A percentile compares a stretch with the other conserved stretches of the same genome.
phyloP scores from a whole-genome alignment of 2,113 vertebrate genomes.

The Hucho hucho region DNA sequence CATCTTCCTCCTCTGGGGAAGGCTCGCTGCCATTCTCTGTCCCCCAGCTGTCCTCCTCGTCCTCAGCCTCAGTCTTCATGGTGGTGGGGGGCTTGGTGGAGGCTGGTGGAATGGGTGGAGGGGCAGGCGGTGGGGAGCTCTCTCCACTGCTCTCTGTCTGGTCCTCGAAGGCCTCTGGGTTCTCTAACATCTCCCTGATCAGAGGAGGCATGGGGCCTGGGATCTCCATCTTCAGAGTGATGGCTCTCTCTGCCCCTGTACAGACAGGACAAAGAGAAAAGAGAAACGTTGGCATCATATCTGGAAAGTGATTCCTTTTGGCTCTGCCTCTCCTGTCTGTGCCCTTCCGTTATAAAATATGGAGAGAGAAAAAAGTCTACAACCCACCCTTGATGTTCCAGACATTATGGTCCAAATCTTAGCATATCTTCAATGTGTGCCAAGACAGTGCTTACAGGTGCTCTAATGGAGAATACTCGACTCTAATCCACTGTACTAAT shows the following conservation, averaged over 20 bases:
- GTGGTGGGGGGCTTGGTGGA: constrained; percentile 47
- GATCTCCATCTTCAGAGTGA: constrained; percentile 92
- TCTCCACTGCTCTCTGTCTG: constrained; percentile 65
- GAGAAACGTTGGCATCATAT: too few species aligned
- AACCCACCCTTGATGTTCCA: too few species aligned
- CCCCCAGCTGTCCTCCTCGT: constrained; percentile 74
- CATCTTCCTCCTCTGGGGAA: constrained; percentile 75
- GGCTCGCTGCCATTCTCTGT: constrained; percentile 75
- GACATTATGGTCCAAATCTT: too few species aligned
- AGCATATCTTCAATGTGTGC: too few species aligned
- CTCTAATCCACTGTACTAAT: neutral
- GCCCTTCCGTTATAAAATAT: too few species aligned
- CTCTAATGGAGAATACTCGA: too few species aligned
- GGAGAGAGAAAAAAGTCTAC: too few species aligned
- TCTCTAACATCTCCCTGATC: constrained; percentile 94
- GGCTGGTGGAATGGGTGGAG: constrained; percentile 48
- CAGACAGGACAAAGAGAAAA: neutral
- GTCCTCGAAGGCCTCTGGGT: constrained; percentile 89
- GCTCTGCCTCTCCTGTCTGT: too few species aligned
- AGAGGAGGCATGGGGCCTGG: constrained; percentile 92
- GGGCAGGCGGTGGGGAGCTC: constrained; percentile 37
- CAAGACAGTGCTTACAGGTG: too few species aligned
- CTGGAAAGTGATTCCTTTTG: too few species aligned
- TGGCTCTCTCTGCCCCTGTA: constrained; percentile 87
- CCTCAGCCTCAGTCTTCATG: constrained; percentile 71